phyloP scores from a whole-genome alignment of 1,140 invertebrate species.

The fruit fly (Drosophila melanogaster) region DNA sequence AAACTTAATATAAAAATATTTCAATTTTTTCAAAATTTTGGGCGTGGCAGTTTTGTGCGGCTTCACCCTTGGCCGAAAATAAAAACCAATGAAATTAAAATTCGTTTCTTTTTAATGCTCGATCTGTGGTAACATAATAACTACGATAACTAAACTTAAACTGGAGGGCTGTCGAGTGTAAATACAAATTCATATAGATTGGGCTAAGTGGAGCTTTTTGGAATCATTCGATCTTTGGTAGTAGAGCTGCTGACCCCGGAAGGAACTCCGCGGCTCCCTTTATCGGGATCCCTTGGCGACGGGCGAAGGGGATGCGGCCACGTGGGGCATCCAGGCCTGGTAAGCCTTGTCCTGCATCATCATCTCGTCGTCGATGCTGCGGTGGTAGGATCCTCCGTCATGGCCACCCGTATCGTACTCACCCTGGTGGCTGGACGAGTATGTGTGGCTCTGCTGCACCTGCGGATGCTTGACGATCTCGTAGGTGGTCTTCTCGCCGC shows the following conservation, averaged over 20 bases:
- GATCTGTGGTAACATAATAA: conserved; percentile 63
- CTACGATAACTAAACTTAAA: conserved; percentile 65
- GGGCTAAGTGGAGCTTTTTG: conserved; percentile 46
- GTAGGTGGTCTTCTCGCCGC: conserved; percentile 91
- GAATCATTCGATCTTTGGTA: conserved; percentile 60
- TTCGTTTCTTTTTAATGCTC: conserved; percentile 40
- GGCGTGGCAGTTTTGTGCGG: no score
- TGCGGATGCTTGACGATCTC: conserved; percentile 94
- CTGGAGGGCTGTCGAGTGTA: conserved; percentile 67
- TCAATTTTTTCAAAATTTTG: no score
- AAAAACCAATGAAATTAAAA: background rate
- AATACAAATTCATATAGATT: conserved; percentile 70
- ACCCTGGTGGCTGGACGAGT: conserved; percentile 90
- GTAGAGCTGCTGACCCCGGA: conserved; percentile 9
- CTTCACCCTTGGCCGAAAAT: background rate
- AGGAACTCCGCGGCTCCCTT: conserved; percentile 1
- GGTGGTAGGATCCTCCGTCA: conserved; percentile 86
- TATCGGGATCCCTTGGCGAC: conserved; percentile 57
- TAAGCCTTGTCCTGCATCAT: conserved; percentile 87
- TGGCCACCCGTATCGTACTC: conserved; percentile 87
- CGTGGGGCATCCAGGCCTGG: conserved; percentile 85
- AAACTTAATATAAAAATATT: no score
- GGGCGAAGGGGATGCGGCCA: conserved; percentile 20
- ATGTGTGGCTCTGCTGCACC: conserved; percentile 90
- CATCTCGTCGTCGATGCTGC: conserved; percentile 87